Base-by-base conservation (phyloP, 2,113 vertebrate species). In the Piliocolobus tephrosceles region DNA sequence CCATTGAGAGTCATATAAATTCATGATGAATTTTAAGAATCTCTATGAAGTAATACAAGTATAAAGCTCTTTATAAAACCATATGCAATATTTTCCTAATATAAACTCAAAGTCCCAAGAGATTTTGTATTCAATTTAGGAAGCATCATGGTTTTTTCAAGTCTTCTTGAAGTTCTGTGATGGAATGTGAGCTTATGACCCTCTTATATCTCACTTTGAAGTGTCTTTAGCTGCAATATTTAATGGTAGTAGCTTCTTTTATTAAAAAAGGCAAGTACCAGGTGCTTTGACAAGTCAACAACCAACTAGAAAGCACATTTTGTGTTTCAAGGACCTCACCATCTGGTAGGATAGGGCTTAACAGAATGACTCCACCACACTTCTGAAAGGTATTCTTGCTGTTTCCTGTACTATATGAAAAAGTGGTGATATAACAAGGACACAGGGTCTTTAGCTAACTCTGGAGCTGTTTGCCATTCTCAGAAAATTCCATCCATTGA, bases 81-180 rank as follows among this genome's bases (percentile, higher is more conserved):
- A 22, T 52, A 18, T 6, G 23, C 12, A 50, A 30, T 6, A 25
- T 80, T 90, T 84, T 61, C 11, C 32, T 82, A 47, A 40, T 72
- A 40, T 18, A 57, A 88, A 45, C 38, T 96, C 47, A 64, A 91
- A 68, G 18, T 83, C 52, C 86, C 27, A 94, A 38, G n/a, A 18
- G 4, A 16, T 0, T 93, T 81, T 58, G 27, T 79, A 52, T 6
- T 57, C 45, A 66, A 25, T 78, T 73, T 66, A 38, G 13, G 38
- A 88, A 76, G 17, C 35, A 83, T 78, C 1, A 3, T 76, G 73
- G 55, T 30, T 64, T 58, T 64, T 75, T 32, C 38, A 92, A 5
- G 23, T 72, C 1, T 40, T 80, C 11, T 80, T 23, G n/a, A 90
- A 72, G 3, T 10, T 87, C 64, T 88, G 2, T 72, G 35, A 83